Evolutionary conservation across 2,113 vertebrate species (phyloP), one percentile per base, ranked within the genome.

Genomic region (Cygnus atratus): DNA sequence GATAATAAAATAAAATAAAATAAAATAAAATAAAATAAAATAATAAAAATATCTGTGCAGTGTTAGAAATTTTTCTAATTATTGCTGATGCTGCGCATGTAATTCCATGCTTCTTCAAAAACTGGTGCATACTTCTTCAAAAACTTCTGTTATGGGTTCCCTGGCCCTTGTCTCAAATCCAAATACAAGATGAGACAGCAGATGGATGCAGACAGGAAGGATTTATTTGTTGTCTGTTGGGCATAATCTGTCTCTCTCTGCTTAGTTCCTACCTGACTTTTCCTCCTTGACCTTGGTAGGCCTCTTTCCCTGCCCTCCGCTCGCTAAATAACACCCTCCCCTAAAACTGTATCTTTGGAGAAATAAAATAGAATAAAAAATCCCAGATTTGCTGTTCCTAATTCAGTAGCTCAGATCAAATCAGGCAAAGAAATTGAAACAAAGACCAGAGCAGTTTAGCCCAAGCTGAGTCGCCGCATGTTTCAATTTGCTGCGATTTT

Each of bases 331-430:
- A 80, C 46, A 7, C 35, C 21, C 17, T 84, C 12, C 66, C 31
- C 33, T 71, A 72, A 57, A 93, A 89, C 82, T 44, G 2, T n/a
- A 16, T 21, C 31, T 43, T 16, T 21, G 92, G 93, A 80, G 63
- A 76, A 67, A 26, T 74, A 66, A 41, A 20, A 52, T 7, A 10
- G n/a, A 39, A 65, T 26, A 52, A 15, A 16, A n/a, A 31, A 68
- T 31, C 85, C 43, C 70, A 52, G 57, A 39, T 76, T 80, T 15
- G 4, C 76, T 94, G 77, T 15, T 93, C 81, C 57, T 88, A 89
- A 94, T 97, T 96, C 89, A 71, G 85, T 74, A 94, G 63, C 75
- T 97, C 94, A 85, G 91, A 58, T 95, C 83, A 72, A 97, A 97
- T 96, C 92, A 92, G 87, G 63, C 65, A 65, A 75, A 94, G 66